Conservation (phyloP, 1,140 invertebrate species). For the Brachionus koreanus region DNA sequence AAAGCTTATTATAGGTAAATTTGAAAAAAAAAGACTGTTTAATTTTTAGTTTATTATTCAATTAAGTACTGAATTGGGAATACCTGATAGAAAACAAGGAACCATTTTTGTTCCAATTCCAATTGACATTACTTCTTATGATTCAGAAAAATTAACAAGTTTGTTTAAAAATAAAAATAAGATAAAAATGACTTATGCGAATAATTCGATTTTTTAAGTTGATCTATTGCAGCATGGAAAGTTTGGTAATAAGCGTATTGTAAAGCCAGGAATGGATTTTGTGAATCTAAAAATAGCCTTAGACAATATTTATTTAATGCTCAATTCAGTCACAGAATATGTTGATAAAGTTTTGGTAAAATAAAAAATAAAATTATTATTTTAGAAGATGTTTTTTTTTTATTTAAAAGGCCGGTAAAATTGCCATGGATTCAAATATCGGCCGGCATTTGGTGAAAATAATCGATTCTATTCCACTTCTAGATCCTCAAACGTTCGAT, state of each 20-base stretch:
- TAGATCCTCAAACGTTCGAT: conserved; percentile 81
- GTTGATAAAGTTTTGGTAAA: conserved; percentile 70
- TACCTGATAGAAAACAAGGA: conserved; percentile 82
- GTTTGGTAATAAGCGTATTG: conserved; percentile 58
- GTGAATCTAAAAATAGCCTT: conserved; percentile 78
- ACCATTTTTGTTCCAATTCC: conserved; percentile 88
- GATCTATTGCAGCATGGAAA: conserved; percentile 61
- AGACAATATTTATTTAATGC: conserved; percentile 68
- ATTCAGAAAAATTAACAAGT: conserved; percentile 75
- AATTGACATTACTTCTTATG: conserved; percentile 66
- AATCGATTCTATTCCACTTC: conserved; percentile 80
- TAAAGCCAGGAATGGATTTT: conserved; percentile 77
- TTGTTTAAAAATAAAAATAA: conserved; percentile 34
- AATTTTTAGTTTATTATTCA: not conserved
- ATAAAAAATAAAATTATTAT: not conserved
- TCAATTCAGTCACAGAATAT: conserved; percentile 77
- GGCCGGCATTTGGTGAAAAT: conserved; percentile 80
- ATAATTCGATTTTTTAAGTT: conserved; percentile 61
- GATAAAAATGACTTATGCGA: not conserved
- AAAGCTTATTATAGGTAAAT: conserved; percentile 71
- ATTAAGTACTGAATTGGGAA: conserved; percentile 63
- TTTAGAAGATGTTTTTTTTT: conserved; percentile 60
- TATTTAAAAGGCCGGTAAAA: conserved; percentile 64
- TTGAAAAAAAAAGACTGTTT: not conserved
- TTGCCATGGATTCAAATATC: conserved; percentile 68